Evolutionary conservation across 2,113 vertebrate genomes (phyloP).

Genomic region (Melanerpes aurifrons): DNA sequence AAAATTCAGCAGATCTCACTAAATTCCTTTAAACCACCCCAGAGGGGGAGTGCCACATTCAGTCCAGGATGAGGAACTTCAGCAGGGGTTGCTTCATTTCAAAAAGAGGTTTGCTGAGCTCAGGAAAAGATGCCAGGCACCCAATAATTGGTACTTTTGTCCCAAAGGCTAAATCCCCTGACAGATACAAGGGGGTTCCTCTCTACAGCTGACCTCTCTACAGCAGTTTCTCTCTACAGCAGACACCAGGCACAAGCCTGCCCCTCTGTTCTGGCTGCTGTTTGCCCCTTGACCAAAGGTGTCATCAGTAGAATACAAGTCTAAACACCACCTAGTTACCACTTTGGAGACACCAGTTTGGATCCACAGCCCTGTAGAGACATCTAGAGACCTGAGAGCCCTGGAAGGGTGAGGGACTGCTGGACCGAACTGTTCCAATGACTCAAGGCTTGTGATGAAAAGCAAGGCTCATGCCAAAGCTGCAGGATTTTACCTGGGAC

Average conservation of each 20-base stretch:
- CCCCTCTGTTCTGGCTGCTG: accelerated
- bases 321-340: background rate
- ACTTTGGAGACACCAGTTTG: background rate
- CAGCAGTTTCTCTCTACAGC: background rate
- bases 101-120: background rate
- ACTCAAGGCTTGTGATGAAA: background rate
- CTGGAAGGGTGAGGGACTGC: accelerated
- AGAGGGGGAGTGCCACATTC: background rate
- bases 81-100: background rate
- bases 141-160: background rate
- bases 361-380: background rate
- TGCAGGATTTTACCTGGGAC: background rate
- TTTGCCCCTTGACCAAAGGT: background rate
- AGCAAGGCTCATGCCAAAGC: accelerated
- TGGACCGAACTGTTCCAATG: accelerated
- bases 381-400: background rate
- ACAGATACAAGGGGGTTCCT: too few species aligned
- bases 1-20: too few species aligned
- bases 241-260: accelerated
- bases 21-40: background rate
- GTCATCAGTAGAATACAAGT: background rate
- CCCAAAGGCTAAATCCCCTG: background rate
- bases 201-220: background rate
- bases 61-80: accelerated
- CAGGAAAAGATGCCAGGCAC: background rate